These are phyloP conservation scores for Lasius platythorax DNA, from an alignment of 2,888 invertebrate genomes.

Conservation along the genomic window DNA sequence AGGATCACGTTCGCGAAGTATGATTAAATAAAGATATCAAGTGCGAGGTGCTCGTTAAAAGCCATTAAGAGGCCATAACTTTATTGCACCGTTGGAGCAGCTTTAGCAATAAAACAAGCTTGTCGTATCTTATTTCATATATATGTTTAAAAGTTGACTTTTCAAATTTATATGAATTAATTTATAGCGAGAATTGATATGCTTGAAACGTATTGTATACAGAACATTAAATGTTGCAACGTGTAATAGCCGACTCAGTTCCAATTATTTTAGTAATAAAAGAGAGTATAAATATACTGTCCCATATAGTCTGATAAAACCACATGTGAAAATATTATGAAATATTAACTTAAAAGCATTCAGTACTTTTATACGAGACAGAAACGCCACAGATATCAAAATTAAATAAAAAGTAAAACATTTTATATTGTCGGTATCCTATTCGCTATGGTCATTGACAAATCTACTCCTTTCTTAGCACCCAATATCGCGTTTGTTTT, in stretches of 20 bases:
- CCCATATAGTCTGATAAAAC: background rate
- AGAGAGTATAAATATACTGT: background rate
- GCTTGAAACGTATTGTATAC: background rate
- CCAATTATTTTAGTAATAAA: background rate
- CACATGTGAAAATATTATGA: conserved; percentile 3
- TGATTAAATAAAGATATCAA: conserved; percentile 75
- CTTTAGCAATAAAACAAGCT: conserved; percentile 60
- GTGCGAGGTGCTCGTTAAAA: conserved; percentile 70
- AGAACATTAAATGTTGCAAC: background rate
- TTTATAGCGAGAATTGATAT: background rate
- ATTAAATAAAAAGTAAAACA: conserved; percentile 40
- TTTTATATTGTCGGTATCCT: conserved; percentile 14
- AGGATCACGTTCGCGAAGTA: conserved; percentile 59
- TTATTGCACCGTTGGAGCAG: conserved; percentile 66
- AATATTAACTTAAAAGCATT: conserved; percentile 10
- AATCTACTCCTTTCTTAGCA: conserved; percentile 47
- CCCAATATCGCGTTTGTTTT: conserved; percentile 60
- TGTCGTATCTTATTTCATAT: conserved; percentile 12
- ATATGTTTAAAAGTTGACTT: background rate
- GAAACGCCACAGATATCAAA: background rate
- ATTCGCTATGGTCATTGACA: conserved; percentile 24
- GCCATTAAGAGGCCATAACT: conserved; percentile 72
- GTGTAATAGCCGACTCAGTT: background rate
- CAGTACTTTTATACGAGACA: background rate
- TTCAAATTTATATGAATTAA: conserved; percentile 11